Conservation (phyloP, 2,113 vertebrate species). For the Pomatorhinus ruficollis region DNA sequence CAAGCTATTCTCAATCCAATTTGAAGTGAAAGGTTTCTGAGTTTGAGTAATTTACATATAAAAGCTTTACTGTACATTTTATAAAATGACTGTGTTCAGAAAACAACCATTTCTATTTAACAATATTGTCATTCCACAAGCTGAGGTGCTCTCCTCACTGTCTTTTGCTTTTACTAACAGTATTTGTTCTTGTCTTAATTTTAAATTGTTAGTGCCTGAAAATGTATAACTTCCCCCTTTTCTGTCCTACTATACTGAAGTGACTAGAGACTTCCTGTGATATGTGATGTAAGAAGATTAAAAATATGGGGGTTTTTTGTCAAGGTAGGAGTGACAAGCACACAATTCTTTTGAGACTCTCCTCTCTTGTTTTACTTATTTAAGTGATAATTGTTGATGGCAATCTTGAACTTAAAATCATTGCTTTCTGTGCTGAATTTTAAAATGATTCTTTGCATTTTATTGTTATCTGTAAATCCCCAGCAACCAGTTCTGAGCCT, state of each 20-base stretch:
- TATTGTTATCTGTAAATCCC: conserved; percentile 24
- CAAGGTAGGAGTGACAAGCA: neutral
- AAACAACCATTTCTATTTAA: conserved; percentile 76
- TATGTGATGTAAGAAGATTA: conserved; percentile 50
- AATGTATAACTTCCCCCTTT: conserved; percentile 11
- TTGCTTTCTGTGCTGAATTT: neutral
- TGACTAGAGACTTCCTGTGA: conserved; percentile 20
- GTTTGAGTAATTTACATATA: conserved; percentile 81
- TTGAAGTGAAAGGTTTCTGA: conserved; percentile 74
- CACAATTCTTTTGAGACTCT: conserved; percentile 34
- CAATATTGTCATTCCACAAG: conserved; percentile 63
- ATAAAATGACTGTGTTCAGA: conserved; percentile 72
- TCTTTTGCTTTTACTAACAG: conserved; percentile 53
- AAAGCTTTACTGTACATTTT: conserved; percentile 77
- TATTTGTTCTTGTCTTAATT: conserved; percentile 67
- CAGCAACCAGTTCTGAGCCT: neutral
- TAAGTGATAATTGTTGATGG: conserved; percentile 29
- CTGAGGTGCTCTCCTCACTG: conserved; percentile 30
- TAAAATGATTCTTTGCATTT: conserved; percentile 8
- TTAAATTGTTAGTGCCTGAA: conserved; percentile 65
- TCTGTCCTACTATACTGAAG: neutral
- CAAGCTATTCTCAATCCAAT: conserved; percentile 76
- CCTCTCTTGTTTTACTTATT: conserved; percentile 42
- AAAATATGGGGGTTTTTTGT: conserved; percentile 33
- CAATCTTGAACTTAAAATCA: neutral